Conservation (phyloP, 2,888 invertebrate genomes). For the Cheilosia urbana region DNA sequence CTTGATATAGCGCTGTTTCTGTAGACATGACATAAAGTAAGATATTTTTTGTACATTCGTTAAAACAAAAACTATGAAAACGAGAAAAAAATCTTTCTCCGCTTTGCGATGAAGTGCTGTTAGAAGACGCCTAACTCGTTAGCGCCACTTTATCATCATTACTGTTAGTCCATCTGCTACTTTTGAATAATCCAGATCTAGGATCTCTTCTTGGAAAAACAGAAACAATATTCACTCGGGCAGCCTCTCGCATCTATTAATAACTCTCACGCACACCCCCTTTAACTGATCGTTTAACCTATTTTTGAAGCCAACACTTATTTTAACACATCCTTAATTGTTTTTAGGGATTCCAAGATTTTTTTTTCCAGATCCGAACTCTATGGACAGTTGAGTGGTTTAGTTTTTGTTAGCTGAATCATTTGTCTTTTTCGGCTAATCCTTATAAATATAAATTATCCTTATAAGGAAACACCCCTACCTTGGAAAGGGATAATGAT, state of each 20-base stretch:
- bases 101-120: no score
- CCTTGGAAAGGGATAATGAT: conserved; percentile 12
- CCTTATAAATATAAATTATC: neutral
- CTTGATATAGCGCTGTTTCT: no score
- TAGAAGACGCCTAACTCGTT: no score
- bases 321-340: conserved; percentile 30
- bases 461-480: neutral
- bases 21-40: no score
- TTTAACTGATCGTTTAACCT: conserved; percentile 30
- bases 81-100: no score
- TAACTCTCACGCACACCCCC: conserved; percentile 9
- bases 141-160: neutral
- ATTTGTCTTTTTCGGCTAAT: neutral
- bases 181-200: neutral
- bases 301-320: conserved; percentile 18
- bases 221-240: neutral
- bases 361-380: neutral
- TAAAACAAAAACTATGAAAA: no score
- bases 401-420: neutral
- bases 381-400: neutral
- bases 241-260: conserved; percentile 4
- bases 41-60: no score
- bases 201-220: neutral
- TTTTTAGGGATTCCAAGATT: neutral
- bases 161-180: neutral